A percentile compares a stretch with the other conserved stretches of the same genome.
Evolutionary conservation across 2,797 vertebrate species (phyloP).

Genomic region (Malurus leucopterus): DNA sequence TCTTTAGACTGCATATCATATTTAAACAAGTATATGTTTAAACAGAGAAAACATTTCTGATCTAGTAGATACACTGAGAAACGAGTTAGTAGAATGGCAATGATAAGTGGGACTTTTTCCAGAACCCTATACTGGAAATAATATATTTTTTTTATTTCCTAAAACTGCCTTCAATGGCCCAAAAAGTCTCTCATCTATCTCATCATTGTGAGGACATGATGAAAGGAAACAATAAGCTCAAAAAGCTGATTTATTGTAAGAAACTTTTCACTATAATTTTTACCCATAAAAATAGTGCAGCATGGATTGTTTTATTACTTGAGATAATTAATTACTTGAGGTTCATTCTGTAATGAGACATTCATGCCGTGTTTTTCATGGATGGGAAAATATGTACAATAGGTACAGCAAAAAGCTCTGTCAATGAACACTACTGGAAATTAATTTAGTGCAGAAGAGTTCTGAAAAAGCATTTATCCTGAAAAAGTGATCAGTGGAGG

Average conservation of each 20-base stretch:
- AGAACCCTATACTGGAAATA: neutral
- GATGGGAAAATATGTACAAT: neutral
- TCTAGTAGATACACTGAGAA: neutral
- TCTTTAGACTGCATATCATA: neutral
- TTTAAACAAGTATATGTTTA: neutral
- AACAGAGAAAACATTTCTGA: neutral
- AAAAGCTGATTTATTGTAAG: neutral
- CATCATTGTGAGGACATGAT: neutral
- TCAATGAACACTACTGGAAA: neutral
- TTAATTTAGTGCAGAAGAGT: neutral
- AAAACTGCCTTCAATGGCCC: neutral
- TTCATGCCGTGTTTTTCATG: neutral
- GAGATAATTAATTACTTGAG: neutral
- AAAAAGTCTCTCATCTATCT: neutral
- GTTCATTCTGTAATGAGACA: neutral
- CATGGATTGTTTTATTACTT: neutral
- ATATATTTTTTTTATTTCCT: neutral
- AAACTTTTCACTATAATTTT: neutral
- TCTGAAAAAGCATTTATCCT: neutral
- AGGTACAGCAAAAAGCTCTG: neutral
- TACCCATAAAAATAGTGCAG: neutral
- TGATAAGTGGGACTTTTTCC: neutral
- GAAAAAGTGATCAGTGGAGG: neutral
- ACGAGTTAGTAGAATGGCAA: neutral
- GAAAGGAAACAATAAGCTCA: neutral